These are phyloP conservation scores for Nipponia nippon DNA, from an alignment of 2,113 vertebrate species.

Conservation along the genomic window DNA sequence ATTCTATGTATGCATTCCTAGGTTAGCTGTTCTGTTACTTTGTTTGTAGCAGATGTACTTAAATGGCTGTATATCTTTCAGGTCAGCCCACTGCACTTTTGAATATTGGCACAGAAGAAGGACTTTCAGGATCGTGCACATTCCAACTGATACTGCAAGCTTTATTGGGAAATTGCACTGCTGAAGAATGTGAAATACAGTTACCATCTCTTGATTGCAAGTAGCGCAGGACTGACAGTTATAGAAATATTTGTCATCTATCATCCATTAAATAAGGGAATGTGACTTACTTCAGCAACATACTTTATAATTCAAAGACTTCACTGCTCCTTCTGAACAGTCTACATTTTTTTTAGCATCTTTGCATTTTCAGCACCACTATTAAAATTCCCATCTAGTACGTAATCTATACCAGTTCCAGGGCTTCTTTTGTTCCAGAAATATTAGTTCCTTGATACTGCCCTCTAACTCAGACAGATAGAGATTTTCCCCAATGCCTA, in stretches of 20 bases:
- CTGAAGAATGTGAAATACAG: not conserved
- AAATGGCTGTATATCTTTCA: not conserved
- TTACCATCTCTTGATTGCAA: not conserved
- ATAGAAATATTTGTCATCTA: not conserved
- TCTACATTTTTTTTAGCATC: not conserved
- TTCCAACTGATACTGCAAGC: not conserved
- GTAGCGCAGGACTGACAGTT: not conserved
- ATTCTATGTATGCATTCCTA: not conserved
- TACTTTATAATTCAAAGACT: not conserved
- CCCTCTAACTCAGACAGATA: not conserved
- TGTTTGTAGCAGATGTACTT: not conserved
- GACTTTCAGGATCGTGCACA: not conserved
- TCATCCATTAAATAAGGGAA: not conserved
- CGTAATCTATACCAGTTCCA: not conserved
- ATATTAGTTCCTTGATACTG: not conserved
- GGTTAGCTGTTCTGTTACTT: not conserved
- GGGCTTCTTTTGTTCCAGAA: not conserved
- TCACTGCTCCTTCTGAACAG: not conserved
- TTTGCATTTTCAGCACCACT: not conserved
- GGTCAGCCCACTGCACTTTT: not conserved
- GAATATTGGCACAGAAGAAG: not conserved
- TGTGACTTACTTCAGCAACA: not conserved
- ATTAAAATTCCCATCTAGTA: not conserved
- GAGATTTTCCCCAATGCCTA: not conserved
- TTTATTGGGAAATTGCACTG: not conserved